These are phyloP conservation scores for Lutjanus erythropterus DNA, from an alignment of 2,113 vertebrate species.

Conservation along the genomic window DNA sequence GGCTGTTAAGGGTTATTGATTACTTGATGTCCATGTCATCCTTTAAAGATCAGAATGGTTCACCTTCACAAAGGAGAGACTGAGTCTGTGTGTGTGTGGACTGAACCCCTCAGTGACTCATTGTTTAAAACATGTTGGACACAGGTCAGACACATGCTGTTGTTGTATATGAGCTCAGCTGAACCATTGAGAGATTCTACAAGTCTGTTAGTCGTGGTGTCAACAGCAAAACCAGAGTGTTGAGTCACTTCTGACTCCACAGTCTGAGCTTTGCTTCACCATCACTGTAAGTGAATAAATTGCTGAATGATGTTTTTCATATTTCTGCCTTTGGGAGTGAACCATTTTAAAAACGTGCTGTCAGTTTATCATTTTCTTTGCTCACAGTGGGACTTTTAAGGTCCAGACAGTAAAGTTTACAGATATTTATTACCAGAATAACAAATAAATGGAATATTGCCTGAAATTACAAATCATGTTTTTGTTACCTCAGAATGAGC, in stretches of 20 bases:
- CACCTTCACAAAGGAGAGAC: neutral
- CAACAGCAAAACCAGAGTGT: neutral
- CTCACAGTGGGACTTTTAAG: no score
- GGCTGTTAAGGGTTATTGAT: constrained; percentile 16
- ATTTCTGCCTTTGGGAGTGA: no score
- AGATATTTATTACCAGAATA: no score
- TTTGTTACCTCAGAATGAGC: no score
- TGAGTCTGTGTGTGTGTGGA: neutral
- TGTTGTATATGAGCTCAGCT: constrained; percentile 18
- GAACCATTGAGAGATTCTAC: constrained; percentile 13
- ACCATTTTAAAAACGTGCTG: no score
- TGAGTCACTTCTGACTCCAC: constrained; percentile 18
- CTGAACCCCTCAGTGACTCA: constrained; percentile 9
- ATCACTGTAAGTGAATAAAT: no score
- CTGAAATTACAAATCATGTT: no score
- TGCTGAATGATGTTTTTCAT: neutral
- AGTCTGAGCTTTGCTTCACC: neutral
- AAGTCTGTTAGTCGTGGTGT: constrained; percentile 11
- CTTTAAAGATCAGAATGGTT: constrained; percentile 3
- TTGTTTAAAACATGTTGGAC: constrained; percentile 10
- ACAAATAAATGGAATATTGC: no score
- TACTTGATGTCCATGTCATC: neutral
- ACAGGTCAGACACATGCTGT: constrained; percentile 9
- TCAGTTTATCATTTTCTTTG: no score
- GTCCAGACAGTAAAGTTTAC: no score